These are phyloP conservation scores for Diplogasteroides magnus DNA, from an alignment of 1,140 invertebrate species.

Conservation along the genomic window DNA sequence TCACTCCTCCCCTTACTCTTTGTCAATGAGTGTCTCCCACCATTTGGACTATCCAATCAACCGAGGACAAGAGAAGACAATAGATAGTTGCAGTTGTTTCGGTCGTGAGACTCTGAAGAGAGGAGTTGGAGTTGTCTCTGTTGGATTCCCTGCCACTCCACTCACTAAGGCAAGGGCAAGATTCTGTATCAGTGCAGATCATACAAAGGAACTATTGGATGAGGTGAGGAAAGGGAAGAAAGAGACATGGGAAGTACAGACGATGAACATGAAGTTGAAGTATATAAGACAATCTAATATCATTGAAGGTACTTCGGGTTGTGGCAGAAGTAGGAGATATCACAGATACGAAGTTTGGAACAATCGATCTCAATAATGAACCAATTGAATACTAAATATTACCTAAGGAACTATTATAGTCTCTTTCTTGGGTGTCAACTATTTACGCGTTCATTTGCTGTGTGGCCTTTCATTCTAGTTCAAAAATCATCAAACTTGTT, in stretches of 20 bases:
- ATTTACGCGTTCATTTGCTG: no score
- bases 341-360: constrained; percentile 44
- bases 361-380: constrained; percentile 29
- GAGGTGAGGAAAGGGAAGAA: constrained; percentile 51
- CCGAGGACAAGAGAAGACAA: background rate
- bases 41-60: no score
- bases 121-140: constrained; percentile 84
- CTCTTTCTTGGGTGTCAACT: no score
- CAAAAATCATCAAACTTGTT: no score
- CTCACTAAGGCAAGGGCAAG: constrained; percentile 82
- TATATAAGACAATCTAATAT: background rate
- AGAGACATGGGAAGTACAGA: constrained; percentile 4
- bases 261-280: constrained; percentile 6
- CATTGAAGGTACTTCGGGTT: constrained; percentile 57
- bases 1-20: no score
- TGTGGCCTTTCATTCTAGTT: no score
- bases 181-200: constrained; percentile 89
- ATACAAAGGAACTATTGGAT: constrained; percentile 90
- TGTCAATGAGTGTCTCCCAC: no score
- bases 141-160: constrained; percentile 92
- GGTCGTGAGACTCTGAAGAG: constrained; percentile 73
- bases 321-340: constrained; percentile 50
- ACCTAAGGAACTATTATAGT: no score
- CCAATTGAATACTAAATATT: constrained; percentile 40
- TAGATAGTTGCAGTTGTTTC: constrained; percentile 59